Percentiles rank a stretch among this genome's conserved stretches.
Evolutionary conservation across 2,888 invertebrate species (phyloP).

Genomic region (Nephrotoma guestfalica): DNA sequence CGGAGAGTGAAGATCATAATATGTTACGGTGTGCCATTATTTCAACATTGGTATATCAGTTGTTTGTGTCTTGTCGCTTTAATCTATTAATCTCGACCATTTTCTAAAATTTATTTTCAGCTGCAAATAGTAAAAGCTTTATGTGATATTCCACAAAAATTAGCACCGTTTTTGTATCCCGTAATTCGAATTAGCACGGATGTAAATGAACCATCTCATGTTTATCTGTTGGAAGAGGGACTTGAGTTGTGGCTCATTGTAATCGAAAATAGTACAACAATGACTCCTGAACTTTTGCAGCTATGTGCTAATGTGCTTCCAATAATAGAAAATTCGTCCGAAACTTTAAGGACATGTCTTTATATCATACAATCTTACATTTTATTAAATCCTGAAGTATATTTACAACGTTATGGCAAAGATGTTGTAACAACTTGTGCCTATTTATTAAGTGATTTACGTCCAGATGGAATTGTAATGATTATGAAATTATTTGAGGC

Average conservation of each 20-base stretch:
- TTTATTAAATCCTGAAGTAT: conserved; percentile 61
- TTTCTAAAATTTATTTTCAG: conserved; percentile 20
- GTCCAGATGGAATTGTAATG: conserved; percentile 54
- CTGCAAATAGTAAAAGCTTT: conserved; percentile 63
- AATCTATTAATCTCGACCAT: background rate
- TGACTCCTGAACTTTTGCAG: conserved; percentile 50
- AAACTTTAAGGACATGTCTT: conserved; percentile 63
- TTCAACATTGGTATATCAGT: conserved; percentile 51
- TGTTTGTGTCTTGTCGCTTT: conserved; percentile 9
- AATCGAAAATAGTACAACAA: conserved; percentile 56
- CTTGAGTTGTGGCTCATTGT: conserved; percentile 79
- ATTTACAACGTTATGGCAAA: conserved; percentile 54
- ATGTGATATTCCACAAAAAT: conserved; percentile 40
- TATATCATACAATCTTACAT: conserved; percentile 73
- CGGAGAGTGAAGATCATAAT: conserved; percentile 71
- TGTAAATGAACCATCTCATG: conserved; percentile 60
- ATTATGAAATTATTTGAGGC: conserved; percentile 62
- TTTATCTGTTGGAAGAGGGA: conserved; percentile 86
- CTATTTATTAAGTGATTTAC: conserved; percentile 62
- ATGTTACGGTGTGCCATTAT: conserved; percentile 87
- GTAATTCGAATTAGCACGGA: conserved; percentile 65
- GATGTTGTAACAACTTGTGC: conserved; percentile 54
- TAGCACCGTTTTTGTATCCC: conserved; percentile 48
- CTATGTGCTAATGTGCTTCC: conserved; percentile 60
- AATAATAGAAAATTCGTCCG: conserved; percentile 65